Percentiles rank a stretch among this genome's conserved stretches.
These are phyloP conservation scores for Phrynosoma platyrhinos DNA, from an alignment of 2,113 vertebrate species.

Conservation along the genomic window DNA sequence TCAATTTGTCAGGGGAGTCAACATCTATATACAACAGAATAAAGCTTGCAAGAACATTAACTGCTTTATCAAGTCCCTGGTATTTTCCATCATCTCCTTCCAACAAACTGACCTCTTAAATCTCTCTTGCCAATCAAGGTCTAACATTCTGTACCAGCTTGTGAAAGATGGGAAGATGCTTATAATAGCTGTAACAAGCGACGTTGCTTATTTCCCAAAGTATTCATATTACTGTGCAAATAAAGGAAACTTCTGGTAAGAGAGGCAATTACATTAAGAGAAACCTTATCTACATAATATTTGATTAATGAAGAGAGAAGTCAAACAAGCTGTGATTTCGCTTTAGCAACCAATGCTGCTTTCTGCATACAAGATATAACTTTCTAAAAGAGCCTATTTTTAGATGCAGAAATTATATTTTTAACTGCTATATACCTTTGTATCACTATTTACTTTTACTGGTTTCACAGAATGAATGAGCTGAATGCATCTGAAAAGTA, in stretches of 20 bases:
- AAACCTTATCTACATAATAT: slow-evolving; percentile 59
- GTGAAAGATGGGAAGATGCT: slow-evolving; percentile 44
- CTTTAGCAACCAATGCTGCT: slow-evolving; percentile 33
- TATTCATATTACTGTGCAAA: slow-evolving; percentile 59
- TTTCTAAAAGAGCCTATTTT: slow-evolving; percentile 13
- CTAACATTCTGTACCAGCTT: slow-evolving; percentile 45
- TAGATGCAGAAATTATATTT: background rate
- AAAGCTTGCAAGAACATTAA: slow-evolving; percentile 32
- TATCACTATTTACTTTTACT: fast-evolving
- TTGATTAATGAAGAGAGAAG: slow-evolving; percentile 65
- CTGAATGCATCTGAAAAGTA: background rate
- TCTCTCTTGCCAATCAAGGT: slow-evolving; percentile 37
- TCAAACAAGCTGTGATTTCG: slow-evolving; percentile 54
- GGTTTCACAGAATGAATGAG: background rate
- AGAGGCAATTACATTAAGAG: slow-evolving; percentile 16
- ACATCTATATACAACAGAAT: background rate
- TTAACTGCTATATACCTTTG: fast-evolving
- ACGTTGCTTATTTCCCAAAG: slow-evolving; percentile 55
- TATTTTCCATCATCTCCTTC: slow-evolving; percentile 20
- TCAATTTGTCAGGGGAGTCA: slow-evolving; percentile 37
- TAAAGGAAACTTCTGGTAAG: slow-evolving; percentile 60
- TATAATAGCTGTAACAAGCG: slow-evolving; percentile 57
- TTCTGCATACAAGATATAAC: slow-evolving; percentile 40
- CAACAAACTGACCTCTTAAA: slow-evolving; percentile 47
- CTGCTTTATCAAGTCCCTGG: background rate